These are phyloP conservation scores for Cirrhinus molitorella DNA, from an alignment of 2,797 vertebrate species.

Conservation along the genomic window DNA sequence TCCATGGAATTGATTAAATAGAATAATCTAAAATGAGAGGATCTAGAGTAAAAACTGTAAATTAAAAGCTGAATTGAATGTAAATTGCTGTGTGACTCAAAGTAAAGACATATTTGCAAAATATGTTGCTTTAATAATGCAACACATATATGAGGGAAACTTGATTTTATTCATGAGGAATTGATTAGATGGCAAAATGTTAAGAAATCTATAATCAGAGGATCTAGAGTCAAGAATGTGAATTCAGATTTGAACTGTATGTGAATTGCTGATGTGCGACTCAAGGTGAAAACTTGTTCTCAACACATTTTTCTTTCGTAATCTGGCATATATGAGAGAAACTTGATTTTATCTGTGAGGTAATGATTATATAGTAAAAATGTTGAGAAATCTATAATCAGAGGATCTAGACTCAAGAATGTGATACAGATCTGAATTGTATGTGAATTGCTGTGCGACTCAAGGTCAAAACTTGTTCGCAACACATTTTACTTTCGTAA, in stretches of 20 bases:
- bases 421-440: neutral
- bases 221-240: neutral
- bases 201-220: neutral
- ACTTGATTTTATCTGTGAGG: neutral
- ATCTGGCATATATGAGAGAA: neutral
- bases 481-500: neutral
- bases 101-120: neutral
- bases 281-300: neutral
- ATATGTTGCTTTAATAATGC: too few species aligned
- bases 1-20: too few species aligned
- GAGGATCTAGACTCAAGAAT: neutral
- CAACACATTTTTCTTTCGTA: neutral
- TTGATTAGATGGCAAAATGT: too few species aligned
- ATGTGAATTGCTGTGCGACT: neutral
- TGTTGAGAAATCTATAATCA: neutral
- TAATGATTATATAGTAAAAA: neutral
- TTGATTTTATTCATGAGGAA: too few species aligned
- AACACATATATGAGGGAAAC: too few species aligned
- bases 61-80: neutral
- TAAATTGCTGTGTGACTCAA: neutral
- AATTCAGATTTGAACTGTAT: neutral
- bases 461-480: neutral
- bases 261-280: neutral
- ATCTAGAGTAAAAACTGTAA: too few species aligned
- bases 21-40: too few species aligned